Conservation (phyloP, 2,888 invertebrate genomes). For the Tricholauxania praeusta region DNA sequence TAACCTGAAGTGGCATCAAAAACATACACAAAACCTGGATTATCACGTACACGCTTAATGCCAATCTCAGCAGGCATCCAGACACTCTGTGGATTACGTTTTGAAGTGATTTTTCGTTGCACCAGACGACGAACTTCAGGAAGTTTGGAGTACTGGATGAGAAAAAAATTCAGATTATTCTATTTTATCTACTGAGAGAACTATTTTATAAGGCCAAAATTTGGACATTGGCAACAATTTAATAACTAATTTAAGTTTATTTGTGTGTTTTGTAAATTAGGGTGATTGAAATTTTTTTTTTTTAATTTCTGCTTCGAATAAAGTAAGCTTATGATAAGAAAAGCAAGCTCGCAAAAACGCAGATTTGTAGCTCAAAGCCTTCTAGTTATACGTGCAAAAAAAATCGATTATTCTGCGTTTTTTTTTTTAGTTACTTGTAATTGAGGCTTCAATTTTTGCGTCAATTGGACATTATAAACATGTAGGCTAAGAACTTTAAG, state of each 20-base stretch:
- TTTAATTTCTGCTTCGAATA: background rate
- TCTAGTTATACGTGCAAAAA: too few relatives aligned
- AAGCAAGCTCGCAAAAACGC: too few relatives aligned
- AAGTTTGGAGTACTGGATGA: conserved; percentile 49
- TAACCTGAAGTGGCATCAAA: conserved; percentile 59
- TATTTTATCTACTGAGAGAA: background rate
- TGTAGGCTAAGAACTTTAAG: too few relatives aligned
- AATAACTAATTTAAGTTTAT: too few relatives aligned
- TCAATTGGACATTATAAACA: too few relatives aligned
- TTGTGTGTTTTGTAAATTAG: background rate
- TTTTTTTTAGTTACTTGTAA: too few relatives aligned
- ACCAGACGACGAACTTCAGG: conserved; percentile 55
- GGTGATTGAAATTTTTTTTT: background rate
- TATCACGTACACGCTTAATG: conserved; percentile 55
- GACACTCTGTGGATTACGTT: conserved; percentile 48
- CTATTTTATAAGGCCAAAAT: background rate
- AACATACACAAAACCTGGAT: conserved; percentile 61
- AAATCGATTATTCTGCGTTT: too few relatives aligned
- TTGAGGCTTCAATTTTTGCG: too few relatives aligned
- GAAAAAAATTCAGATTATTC: background rate
- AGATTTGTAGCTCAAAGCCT: too few relatives aligned
- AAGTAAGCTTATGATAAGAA: too few relatives aligned
- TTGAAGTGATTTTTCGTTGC: conserved; percentile 47
- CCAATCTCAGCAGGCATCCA: conserved; percentile 59
- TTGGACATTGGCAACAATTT: background rate